Conservation (phyloP, 2,797 vertebrate genomes). For the Microctenopoma stevenorrisi region DNA sequence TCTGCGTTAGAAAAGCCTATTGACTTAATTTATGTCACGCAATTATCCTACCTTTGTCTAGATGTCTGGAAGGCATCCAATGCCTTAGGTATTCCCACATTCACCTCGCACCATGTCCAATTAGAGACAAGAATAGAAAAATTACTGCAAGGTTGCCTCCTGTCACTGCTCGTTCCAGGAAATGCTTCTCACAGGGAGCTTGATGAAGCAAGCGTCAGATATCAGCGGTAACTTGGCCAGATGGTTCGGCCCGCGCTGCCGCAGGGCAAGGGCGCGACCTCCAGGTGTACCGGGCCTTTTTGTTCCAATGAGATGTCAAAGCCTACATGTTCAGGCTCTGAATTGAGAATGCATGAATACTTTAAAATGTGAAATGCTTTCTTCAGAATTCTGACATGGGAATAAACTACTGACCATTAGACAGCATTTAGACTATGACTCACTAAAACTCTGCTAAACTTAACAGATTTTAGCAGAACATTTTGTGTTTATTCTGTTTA, state of each 20-base stretch:
- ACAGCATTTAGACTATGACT: slow-evolving; percentile 2
- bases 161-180: slow-evolving; percentile 66
- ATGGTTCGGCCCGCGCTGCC: slow-evolving; percentile 38
- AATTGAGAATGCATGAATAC: too few species aligned
- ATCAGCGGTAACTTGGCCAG: slow-evolving; percentile 35
- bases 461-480: slow-evolving; percentile 13
- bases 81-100: slow-evolving; percentile 48
- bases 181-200: slow-evolving; percentile 50
- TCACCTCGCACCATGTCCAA: slow-evolving; percentile 69
- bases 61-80: slow-evolving; percentile 51
- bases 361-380: neutral
- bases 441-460: slow-evolving; percentile 15
- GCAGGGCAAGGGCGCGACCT: slow-evolving; percentile 42
- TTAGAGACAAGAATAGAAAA: slow-evolving; percentile 73
- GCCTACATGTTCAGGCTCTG: neutral
- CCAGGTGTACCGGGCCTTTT: slow-evolving; percentile 13
- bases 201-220: slow-evolving; percentile 56
- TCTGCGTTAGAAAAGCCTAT: slow-evolving; percentile 48
- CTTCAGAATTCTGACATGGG: neutral
- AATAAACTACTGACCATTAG: neutral
- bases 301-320: slow-evolving; percentile 21
- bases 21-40: slow-evolving; percentile 35
- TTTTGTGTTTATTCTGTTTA: slow-evolving; percentile 14
- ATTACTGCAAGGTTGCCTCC: slow-evolving; percentile 70
- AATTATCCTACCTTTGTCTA: slow-evolving; percentile 43